Evolutionary conservation across 1,140 invertebrate genomes (phyloP), one percentile per base, ranked within the genome.

Genomic region (Cotesia glomerata): DNA sequence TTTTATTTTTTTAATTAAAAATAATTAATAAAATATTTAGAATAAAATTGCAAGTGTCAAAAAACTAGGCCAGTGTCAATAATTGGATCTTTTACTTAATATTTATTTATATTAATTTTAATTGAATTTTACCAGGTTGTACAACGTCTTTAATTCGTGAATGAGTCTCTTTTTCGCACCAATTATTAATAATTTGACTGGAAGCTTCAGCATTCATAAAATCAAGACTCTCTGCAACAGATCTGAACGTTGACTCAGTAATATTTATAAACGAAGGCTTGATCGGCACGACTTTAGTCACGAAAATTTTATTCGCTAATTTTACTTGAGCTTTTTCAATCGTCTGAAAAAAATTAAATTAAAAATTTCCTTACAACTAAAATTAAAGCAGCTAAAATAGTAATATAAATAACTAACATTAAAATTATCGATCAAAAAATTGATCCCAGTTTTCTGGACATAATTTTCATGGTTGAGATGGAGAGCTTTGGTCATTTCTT

Each of bases 121-220:
- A 75, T 93, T 89, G 73, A 96, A 96, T 14, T 90, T 54, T 75
- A 88, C 89, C 83, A 39, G 82, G 1, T 54, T 54, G 13, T n/a
- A 54, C 52, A 14, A 54, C 16, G 4, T 59, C 18, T 34, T 59
- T 59, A 5, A 59, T 59, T 5, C 18, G 58, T 9, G 18, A 59
- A 32, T 59, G 5, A 59, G 58, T 59, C 18, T 59, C 16, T 18
- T 32, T 13, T 13, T 59, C 26, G 26, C 58, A 59, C 58, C 58
- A 59, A 4, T 45, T 34, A 69, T 63, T 7, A 59, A 69, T 61
- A 56, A 45, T 39, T 32, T 73, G 49, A 34, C 34, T 34, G 39
- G 66, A 16, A 34, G 16, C 26, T 11, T 26, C 13, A 68, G 18
- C 16, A 5, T 52, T 13, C 13, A 13, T 54, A n/a, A 51, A 54